Base-by-base conservation (phyloP, 2,888 invertebrate species). In the Ditylenchus weischeri region DNA sequence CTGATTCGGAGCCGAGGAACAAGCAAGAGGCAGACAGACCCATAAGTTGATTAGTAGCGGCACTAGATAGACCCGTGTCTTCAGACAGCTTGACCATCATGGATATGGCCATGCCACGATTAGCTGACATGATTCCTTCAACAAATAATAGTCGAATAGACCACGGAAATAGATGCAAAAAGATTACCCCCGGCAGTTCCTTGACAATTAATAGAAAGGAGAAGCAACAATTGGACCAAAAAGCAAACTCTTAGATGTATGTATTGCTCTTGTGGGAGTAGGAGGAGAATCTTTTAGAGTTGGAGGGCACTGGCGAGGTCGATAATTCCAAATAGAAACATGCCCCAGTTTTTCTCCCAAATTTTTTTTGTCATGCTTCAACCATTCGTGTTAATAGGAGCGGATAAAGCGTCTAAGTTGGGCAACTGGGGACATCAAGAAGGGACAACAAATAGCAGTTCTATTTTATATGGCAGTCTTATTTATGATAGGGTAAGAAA, bases 11-110 rank as follows among this genome's bases (percentile, higher is more conserved):
- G 54, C 47, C 58, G 21, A 70, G 29, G 38, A 51, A 69, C n/a
- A 69, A 15, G 15, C 43, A 57, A 18, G 48, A 50, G n/a, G 50
- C 50, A 36, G 61, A 60, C n/a, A 69, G 49, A 13, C 64, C 62
- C 21, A 69, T 54, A 29, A 38, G 69, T 19, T 43, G 29, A 18
- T 69, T 58, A 49, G 35, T 63, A n/a, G 69, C 65, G 35, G 38
- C 23, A 29, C n/a, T 51, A 29, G 50, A 29, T 18, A 19, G 23
- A 49, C 68, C 68, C 35, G 29, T 47, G n/a, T 67, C 68, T 54
- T 67, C 68, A 10, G 23, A n/a, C 10, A 51, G 7, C 29, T 63
- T 63, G 51, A 49, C 36, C 19, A 43, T 61, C 18, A 61, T 43
- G 36, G 36, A 61, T 5, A 43, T 61, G n/a, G 47, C 47, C 43